A percentile compares a stretch with the other conserved stretches of the same genome.
Evolutionary conservation across 53 echinoderm and acorn worm species (phyloP).

Genomic region (Crossaster papposus): DNA sequence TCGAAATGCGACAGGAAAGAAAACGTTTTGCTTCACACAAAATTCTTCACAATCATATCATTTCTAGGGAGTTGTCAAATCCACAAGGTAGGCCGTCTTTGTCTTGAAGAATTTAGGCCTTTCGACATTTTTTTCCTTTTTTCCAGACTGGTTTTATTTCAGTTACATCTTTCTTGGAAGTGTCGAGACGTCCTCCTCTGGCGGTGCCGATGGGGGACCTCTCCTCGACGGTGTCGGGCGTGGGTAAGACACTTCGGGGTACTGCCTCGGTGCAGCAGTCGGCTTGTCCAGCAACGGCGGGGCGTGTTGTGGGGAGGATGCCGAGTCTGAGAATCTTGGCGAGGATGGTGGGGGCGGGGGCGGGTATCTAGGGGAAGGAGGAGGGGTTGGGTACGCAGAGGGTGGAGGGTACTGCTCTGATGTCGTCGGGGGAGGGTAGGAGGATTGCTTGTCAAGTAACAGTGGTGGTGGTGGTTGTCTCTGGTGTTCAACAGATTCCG

Average conservation of each 20-base stretch:
- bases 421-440: not conserved
- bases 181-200: constrained; percentile 1
- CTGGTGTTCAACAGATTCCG: constrained; percentile 8
- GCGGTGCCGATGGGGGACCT: constrained; percentile 46
- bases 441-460: constrained; percentile 25
- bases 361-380: not conserved
- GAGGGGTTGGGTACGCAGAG: constrained; percentile 14
- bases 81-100: not conserved
- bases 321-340: not conserved
- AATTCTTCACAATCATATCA: too few relatives aligned
- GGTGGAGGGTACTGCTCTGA: not conserved
- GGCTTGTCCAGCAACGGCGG: constrained; percentile 46
- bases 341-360: constrained; percentile 28
- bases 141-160: not conserved
- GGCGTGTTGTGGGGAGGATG: not conserved
- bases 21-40: too few relatives aligned
- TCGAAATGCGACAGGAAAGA: too few relatives aligned
- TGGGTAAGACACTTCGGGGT: constrained; percentile 8
- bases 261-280: constrained; percentile 3
- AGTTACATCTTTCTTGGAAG: constrained; percentile 42
- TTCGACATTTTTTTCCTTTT: not conserved
- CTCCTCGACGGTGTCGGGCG: not conserved
- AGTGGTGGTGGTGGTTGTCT: not conserved
- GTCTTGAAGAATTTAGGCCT: not conserved
- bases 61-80: too few relatives aligned